Evolutionary conservation across 2,797 vertebrate genomes (phyloP).

Genomic region (Ctenopoma multispine): DNA sequence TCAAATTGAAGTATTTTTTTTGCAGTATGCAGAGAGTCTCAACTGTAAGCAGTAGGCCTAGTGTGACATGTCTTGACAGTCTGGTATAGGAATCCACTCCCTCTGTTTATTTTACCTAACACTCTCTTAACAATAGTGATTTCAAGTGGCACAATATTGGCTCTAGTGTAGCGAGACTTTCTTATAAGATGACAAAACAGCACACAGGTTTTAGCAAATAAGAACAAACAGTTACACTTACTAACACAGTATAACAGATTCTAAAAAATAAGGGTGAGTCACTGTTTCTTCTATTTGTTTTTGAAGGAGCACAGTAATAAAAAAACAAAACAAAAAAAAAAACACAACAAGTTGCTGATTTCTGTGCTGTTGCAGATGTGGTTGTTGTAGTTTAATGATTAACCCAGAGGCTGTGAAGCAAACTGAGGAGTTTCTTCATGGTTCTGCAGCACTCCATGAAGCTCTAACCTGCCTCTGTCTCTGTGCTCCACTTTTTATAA

Average conservation of each 20-base stretch:
- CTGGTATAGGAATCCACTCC: constrained; percentile 53
- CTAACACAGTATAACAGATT: too few relatives aligned
- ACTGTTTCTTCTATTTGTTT: constrained; percentile 24
- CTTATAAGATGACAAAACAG: constrained; percentile 23
- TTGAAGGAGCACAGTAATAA: constrained; percentile 26
- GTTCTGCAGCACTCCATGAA: constrained; percentile 29
- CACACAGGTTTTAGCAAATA: constrained; percentile 25
- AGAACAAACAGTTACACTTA: constrained; percentile 3
- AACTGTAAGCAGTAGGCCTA: constrained; percentile 35
- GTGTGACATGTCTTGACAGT: constrained; percentile 55
- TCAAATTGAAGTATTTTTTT: constrained; percentile 18
- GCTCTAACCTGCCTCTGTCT: constrained; percentile 25
- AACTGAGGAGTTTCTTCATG: constrained; percentile 53
- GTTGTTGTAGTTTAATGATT: constrained; percentile 77
- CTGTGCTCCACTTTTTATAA: constrained; percentile 13
- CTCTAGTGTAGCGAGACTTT: neutral
- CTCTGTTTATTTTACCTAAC: constrained; percentile 65
- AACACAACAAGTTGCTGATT: constrained; percentile 32
- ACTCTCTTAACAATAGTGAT: constrained; percentile 53
- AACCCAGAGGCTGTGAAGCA: constrained; percentile 77
- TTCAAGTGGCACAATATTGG: constrained; percentile 44
- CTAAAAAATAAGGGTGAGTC: neutral
- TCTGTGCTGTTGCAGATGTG: constrained; percentile 41
- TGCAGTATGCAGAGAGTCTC: constrained; percentile 21
- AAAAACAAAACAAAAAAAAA: too few relatives aligned